Evolutionary conservation across 1,140 invertebrate species (phyloP), one percentile per base, ranked within the genome.

Genomic region (Antheraea pernyi): DNA sequence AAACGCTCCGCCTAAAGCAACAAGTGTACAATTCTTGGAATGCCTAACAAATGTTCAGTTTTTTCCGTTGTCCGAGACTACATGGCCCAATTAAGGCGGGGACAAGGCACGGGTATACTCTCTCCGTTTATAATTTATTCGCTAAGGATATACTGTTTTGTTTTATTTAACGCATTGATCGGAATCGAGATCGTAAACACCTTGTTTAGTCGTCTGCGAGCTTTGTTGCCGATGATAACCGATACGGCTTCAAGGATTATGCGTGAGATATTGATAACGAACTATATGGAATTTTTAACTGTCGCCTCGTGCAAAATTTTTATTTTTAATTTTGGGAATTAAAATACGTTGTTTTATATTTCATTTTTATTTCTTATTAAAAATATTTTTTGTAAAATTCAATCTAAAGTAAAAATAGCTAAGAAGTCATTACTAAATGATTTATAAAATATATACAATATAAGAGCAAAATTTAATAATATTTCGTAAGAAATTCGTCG

Each of bases 11-110:
- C 71, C 68, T 73, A 84, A 72, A 79, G 83, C 83, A 84, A 85
- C 86, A 88, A 89, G 87, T 87, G 84, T 88, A 85, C 76, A 89
- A 91, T 91, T 89, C 88, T 77, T 77, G 83, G 88, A 91, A 91
- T 91, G 89, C 87, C 88, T 89, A 89, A 91, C 88, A 87, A 89
- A 88, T 91, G 86, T 91, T 76, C 82, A 78, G 86, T 89, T 89
- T 89, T 91, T 88, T 87, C 82, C 79, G 75, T 83, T 78, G 83
- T 85, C 81, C 77, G 59, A 69, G 73, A 61, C 78, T 72, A 89
- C 88, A 91, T 85, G 83, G 86, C 81, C 88, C 88, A 91, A 91
- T 91, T 91, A 91, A 91, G 81, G 85, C 59, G 63, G 80, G 77
- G 81, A 86, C 84, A 88, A 82, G 65, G 53, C 42, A 19, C 64